phyloP scores from a whole-genome alignment of 2,888 invertebrate species.

The Lycia hirtaria region DNA sequence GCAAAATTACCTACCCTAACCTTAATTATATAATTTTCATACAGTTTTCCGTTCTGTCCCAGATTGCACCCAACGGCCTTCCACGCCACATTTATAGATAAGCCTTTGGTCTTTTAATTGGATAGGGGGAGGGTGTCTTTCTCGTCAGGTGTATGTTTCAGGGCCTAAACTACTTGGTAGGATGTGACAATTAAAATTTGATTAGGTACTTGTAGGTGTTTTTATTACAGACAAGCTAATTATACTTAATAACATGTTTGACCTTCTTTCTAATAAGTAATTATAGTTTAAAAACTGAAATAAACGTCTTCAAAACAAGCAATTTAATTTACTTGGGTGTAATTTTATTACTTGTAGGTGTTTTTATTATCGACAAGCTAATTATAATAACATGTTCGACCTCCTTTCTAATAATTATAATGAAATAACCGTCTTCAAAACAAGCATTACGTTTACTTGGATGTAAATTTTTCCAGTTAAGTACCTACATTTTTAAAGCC shows the following conservation, averaged over 20 bases:
- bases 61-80: conserved; percentile 18
- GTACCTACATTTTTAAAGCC: too few species aligned
- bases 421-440: too few species aligned
- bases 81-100: conserved; percentile 16
- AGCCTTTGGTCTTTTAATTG: conserved; percentile 26
- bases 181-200: neutral
- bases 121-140: conserved; percentile 24
- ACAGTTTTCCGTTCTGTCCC: conserved; percentile 16
- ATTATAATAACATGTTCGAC: neutral
- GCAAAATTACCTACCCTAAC: conserved; percentile 1
- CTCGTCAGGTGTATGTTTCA: conserved; percentile 16
- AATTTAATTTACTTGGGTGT: too few species aligned
- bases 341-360: too few species aligned
- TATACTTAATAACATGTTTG: neutral
- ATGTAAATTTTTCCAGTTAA: too few species aligned
- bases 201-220: too few species aligned
- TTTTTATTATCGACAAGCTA: neutral
- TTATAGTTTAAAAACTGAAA: too few species aligned
- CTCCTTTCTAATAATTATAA: too few species aligned
- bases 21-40: conserved; percentile 12
- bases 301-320: too few species aligned
- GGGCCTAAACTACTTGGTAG: conserved; percentile 17
- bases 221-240: neutral
- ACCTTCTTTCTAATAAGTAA: too few species aligned
- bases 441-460: too few species aligned